These are phyloP conservation scores for Zeus faber DNA, from an alignment of 2,113 vertebrate species.

Conservation along the genomic window DNA sequence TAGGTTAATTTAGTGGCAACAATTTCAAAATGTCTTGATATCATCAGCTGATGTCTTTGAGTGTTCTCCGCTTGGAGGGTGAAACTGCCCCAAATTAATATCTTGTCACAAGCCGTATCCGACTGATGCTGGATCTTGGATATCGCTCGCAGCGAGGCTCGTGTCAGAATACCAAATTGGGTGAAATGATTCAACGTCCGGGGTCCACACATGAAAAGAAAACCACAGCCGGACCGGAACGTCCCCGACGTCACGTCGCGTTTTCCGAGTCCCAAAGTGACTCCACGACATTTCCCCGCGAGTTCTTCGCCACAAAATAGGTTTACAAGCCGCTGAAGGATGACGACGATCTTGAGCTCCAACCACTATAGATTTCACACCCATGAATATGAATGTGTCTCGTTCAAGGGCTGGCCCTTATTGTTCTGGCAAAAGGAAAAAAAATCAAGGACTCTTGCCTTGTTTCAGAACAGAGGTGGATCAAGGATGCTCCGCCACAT, in stretches of 20 bases:
- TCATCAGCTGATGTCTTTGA: slow-evolving; percentile 67
- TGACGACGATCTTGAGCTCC: background rate
- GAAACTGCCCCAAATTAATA: slow-evolving; percentile 62
- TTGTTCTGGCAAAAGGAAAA: slow-evolving; percentile 44
- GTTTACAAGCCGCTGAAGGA: slow-evolving; percentile 5
- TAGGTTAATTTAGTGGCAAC: slow-evolving; percentile 76
- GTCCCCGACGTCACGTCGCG: too few species aligned
- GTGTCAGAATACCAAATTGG: too few species aligned
- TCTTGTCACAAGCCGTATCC: slow-evolving; percentile 55
- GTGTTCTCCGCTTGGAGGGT: slow-evolving; percentile 64
- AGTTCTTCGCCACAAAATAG: slow-evolving; percentile 16
- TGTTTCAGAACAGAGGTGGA: slow-evolving; percentile 47
- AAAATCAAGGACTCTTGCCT: slow-evolving; percentile 66
- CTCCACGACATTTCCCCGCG: background rate
- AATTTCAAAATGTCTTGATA: slow-evolving; percentile 67
- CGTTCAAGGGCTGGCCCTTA: slow-evolving; percentile 42
- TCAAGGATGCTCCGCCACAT: slow-evolving; percentile 55
- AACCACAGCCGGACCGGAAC: too few species aligned
- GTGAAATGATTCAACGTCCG: slow-evolving; percentile 18
- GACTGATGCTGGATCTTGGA: slow-evolving; percentile 55
- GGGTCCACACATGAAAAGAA: too few species aligned
- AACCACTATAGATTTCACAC: slow-evolving; percentile 41
- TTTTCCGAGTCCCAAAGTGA: too few species aligned
- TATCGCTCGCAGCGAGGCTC: slow-evolving; percentile 50
- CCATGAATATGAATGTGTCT: slow-evolving; percentile 55